Percentiles rank a stretch among this genome's conserved stretches.
These are phyloP conservation scores for Hoplostethus mediterraneus DNA, from an alignment of 2,797 vertebrate genomes.

Conservation along the genomic window DNA sequence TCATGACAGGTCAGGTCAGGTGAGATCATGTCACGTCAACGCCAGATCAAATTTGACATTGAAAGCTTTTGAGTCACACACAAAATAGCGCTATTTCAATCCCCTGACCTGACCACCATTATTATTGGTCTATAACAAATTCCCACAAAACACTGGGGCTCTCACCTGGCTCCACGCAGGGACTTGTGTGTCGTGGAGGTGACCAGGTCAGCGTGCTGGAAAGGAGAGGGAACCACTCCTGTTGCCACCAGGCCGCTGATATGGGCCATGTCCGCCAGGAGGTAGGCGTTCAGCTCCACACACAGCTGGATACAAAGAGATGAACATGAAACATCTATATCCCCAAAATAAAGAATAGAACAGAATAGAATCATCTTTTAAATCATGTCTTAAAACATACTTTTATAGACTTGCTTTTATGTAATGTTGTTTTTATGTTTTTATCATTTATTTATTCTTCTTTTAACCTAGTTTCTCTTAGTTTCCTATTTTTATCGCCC, in stretches of 20 bases:
- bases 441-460: too few species aligned
- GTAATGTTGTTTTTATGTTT: not conserved
- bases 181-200: slow-evolving; percentile 93
- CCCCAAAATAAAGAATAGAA: not conserved
- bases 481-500: too few species aligned
- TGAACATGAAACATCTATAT: not conserved
- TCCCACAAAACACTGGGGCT: not conserved
- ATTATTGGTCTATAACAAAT: not conserved
- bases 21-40: too few species aligned
- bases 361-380: not conserved
- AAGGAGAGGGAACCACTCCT: slow-evolving; percentile 88
- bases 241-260: slow-evolving; percentile 91
- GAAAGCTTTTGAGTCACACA: too few species aligned
- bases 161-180: slow-evolving; percentile 82
- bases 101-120: not conserved
- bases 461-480: too few species aligned
- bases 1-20: too few species aligned
- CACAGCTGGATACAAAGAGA: slow-evolving; percentile 81
- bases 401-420: not conserved
- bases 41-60: too few species aligned
- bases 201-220: slow-evolving; percentile 87
- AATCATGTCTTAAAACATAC: too few species aligned
- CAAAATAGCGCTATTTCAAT: not conserved
- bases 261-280: slow-evolving; percentile 92
- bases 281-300: slow-evolving; percentile 86